Percentiles rank a stretch among this genome's conserved stretches.
Evolutionary conservation across 2,797 vertebrate species (phyloP).

Genomic region (Microcaecilia unicolor): DNA sequence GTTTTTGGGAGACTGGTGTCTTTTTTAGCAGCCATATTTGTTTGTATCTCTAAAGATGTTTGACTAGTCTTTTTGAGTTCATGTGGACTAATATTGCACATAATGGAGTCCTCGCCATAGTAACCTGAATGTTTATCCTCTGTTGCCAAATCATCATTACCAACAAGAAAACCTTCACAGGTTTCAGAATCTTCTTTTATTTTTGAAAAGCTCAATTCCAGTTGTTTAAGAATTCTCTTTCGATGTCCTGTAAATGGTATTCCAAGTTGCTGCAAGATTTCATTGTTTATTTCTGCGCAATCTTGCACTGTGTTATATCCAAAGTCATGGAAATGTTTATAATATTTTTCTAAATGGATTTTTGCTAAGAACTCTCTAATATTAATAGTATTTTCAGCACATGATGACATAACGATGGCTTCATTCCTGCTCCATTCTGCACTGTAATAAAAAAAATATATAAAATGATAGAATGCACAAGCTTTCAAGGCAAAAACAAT

Average conservation of each 20-base stretch:
- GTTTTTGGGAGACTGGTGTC: background rate
- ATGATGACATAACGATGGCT: slow-evolving; percentile 56
- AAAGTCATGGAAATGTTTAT: slow-evolving; percentile 47
- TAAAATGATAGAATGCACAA: too few species aligned
- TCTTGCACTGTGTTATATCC: slow-evolving; percentile 64
- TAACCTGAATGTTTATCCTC: background rate
- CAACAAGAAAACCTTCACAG: slow-evolving; percentile 22
- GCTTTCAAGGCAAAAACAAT: too few species aligned
- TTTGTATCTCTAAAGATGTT: background rate
- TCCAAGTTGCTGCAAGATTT: slow-evolving; percentile 61
- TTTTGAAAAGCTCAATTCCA: slow-evolving; percentile 49
- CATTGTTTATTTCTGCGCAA: slow-evolving; percentile 64
- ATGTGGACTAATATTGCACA: background rate
- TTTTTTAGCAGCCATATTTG: background rate
- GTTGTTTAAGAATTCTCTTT: slow-evolving; percentile 75
- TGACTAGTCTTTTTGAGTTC: background rate
- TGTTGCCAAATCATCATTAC: slow-evolving; percentile 8
- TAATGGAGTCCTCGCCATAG: background rate
- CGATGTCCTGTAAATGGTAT: slow-evolving; percentile 84
- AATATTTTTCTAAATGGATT: slow-evolving; percentile 78
- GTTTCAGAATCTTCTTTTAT: slow-evolving; percentile 21
- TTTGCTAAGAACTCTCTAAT: slow-evolving; percentile 67
- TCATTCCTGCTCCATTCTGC: too few species aligned
- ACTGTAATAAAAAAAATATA: too few species aligned
- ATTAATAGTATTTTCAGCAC: slow-evolving; percentile 37